Evolutionary conservation across 2,113 vertebrate genomes (phyloP), one percentile per base, ranked within the genome.

Genomic region (Alosa alosa): DNA sequence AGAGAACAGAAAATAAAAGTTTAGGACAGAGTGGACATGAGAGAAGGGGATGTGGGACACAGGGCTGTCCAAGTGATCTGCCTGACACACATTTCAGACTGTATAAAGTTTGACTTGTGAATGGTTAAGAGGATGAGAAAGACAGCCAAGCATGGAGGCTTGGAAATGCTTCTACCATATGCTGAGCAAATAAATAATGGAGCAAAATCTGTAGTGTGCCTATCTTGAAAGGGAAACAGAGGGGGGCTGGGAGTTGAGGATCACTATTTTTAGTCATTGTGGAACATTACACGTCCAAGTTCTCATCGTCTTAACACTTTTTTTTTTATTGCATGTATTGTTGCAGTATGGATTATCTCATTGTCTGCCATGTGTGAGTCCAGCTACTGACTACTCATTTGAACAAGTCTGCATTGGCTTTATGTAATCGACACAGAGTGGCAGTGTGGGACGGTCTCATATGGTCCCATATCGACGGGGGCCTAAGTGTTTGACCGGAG

Each of bases 111-210:
- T 39, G n/a, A 75, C 64, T 72, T 72, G 49, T 55, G 39, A 46
- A 75, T 31, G 68, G 39, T 81, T 84, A 46, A 46, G 82, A 20
- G 82, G 45, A 31, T 47, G 82, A n/a, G n/a, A 46, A 49, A n/a
- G 41, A 25, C 39, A 15, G 83, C 64, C 64, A 45, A 39, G 45
- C 15, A 9, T 9, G 84, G 47, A 84, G 50, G 47, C 31, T 18
- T 52, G 11, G 47, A 87, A 82, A 68, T 81, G 85, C 36, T 82
- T 22, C 81, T 52, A 72, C 57, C 83, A 86, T 86, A 87, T 88
- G 85, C 75, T 49, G 64, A 52, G 81, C 82, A 52, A 84, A 86
- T 87, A 1, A 86, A 86, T 87, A 87, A 88, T 86, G 81, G 60
- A 87, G 45, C 25, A 31, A 36, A 84, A 41, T 75, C 82, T 87